Evolutionary conservation across 2,797 vertebrate species (phyloP).

Genomic region (Rhabdophis nuchalis): DNA sequence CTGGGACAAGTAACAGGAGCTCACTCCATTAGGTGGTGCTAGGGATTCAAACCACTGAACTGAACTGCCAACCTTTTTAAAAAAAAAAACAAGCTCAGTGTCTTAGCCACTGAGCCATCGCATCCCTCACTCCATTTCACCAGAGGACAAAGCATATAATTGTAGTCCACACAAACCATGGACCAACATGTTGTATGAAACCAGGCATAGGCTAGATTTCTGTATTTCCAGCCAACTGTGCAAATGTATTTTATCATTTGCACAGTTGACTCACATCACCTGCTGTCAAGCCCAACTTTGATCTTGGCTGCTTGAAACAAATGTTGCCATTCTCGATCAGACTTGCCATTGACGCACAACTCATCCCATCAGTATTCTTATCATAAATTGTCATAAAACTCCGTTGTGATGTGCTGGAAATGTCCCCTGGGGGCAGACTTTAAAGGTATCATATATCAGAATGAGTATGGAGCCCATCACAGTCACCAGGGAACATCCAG

Average conservation of each 20-base stretch:
- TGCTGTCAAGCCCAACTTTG: neutral
- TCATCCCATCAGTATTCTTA: neutral
- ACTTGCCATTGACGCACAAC: neutral
- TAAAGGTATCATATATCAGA: conserved; percentile 4
- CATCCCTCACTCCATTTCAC: neutral
- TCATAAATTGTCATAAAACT: neutral
- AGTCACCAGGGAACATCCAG: conserved; percentile 30
- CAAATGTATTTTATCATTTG: neutral
- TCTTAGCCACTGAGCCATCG: too few species aligned
- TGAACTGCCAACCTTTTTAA: too few species aligned
- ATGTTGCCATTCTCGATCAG: neutral
- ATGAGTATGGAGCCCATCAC: neutral
- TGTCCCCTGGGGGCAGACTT: conserved; percentile 20
- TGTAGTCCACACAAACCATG: neutral
- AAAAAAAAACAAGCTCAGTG: too few species aligned
- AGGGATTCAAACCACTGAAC: too few species aligned
- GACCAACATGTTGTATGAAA: neutral
- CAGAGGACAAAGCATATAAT: neutral
- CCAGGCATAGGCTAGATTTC: neutral
- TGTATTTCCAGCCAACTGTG: neutral
- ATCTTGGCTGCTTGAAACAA: conserved; percentile 1
- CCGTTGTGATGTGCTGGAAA: conserved; percentile 14
- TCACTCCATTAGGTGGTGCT: too few species aligned
- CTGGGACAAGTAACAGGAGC: too few species aligned
- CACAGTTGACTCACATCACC: neutral